Conservation (phyloP, 2,797 vertebrate species). For the Pelobates cultripes region DNA sequence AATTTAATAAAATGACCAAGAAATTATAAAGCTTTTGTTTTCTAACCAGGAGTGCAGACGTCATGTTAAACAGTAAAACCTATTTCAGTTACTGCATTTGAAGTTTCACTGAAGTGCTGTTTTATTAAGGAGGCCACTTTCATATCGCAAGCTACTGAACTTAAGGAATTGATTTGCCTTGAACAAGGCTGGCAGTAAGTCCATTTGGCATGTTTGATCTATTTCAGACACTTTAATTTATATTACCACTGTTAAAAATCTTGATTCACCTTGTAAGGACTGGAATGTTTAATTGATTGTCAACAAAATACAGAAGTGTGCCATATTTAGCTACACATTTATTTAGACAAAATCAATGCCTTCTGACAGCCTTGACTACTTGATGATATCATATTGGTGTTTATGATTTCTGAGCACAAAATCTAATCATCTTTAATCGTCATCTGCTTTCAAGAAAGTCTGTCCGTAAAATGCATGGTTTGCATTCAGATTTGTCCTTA, state of each 20-base stretch:
- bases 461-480: not conserved
- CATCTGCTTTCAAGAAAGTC: not conserved
- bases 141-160: not conserved
- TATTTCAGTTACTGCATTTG: slow-evolving; percentile 13
- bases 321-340: not conserved
- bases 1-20: not conserved
- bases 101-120: not conserved
- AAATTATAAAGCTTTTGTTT: slow-evolving; percentile 15
- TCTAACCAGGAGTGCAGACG: not conserved
- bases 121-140: not conserved
- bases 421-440: not conserved
- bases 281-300: not conserved
- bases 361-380: not conserved
- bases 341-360: slow-evolving; percentile 1
- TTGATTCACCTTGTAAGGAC: not conserved
- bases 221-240: not conserved
- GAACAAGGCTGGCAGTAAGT: not conserved
- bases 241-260: not conserved
- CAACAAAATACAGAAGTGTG: not conserved
- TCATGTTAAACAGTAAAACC: slow-evolving; percentile 4
- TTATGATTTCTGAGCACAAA: not conserved
- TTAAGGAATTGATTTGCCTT: not conserved
- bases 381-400: not conserved
- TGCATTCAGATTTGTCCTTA: not conserved
- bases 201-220: not conserved